Evolutionary conservation across 1,140 invertebrate genomes (phyloP).

Genomic region (Caenorhabditis remanei): DNA sequence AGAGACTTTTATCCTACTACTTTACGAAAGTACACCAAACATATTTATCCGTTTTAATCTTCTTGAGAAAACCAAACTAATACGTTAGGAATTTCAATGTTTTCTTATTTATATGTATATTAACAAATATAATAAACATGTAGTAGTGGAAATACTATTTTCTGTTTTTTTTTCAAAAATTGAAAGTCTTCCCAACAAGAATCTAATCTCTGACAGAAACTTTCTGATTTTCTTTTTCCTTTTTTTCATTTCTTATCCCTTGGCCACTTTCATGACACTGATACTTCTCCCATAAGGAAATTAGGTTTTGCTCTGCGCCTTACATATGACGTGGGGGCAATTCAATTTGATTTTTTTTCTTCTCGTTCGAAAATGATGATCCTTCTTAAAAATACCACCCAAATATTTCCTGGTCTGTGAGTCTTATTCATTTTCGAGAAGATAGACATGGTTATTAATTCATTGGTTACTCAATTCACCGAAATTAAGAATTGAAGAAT

Average conservation of each 20-base stretch:
- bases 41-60: slow-evolving; percentile 17
- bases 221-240: background rate
- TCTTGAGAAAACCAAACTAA: background rate
- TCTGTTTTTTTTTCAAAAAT: no score
- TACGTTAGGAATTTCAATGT: background rate
- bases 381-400: background rate
- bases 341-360: background rate
- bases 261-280: background rate
- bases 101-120: background rate
- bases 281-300: slow-evolving; percentile 33
- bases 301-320: slow-evolving; percentile 27
- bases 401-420: no score
- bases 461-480: no score
- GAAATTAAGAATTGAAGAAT: no score
- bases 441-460: no score
- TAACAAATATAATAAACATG: background rate
- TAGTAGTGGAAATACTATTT: no score
- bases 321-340: background rate
- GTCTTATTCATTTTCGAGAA: no score
- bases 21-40: background rate
- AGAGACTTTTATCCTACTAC: no score
- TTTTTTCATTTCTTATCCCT: background rate
- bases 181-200: no score
- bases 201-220: no score
- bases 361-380: slow-evolving; percentile 11